Evolutionary conservation across 2,113 vertebrate species (phyloP).

Genomic region (Rhodinocichla rosea): DNA sequence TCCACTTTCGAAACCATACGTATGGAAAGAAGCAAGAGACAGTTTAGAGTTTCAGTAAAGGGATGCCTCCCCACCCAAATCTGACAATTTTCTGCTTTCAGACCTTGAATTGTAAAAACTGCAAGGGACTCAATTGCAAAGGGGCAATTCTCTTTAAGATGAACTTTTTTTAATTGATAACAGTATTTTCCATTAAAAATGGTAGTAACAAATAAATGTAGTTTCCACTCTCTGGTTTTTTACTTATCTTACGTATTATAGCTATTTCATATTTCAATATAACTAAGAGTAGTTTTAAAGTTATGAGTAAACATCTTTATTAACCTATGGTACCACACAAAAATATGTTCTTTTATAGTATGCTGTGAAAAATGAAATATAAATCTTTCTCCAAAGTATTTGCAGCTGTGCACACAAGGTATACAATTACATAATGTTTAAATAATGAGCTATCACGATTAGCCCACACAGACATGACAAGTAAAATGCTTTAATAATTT

Average conservation of each 20-base stretch:
- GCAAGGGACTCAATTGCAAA: not conserved
- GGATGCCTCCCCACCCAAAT: not conserved
- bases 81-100: not conserved
- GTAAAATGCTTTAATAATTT: constrained; percentile 73
- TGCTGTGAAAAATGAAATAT: constrained; percentile 52
- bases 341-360: constrained; percentile 47
- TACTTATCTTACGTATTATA: not conserved
- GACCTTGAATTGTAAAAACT: not conserved
- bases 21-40: not conserved
- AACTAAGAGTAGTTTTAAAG: not conserved
- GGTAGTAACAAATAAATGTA: not conserved
- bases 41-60: not conserved
- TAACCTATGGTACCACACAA: not conserved
- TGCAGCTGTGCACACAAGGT: constrained; percentile 74
- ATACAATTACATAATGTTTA: constrained; percentile 75
- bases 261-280: not conserved
- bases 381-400: constrained; percentile 70
- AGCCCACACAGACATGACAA: constrained; percentile 76
- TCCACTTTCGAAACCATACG: not conserved
- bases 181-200: not conserved
- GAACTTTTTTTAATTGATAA: not conserved
- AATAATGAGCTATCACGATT: constrained; percentile 75
- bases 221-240: not conserved
- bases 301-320: constrained; percentile 16
- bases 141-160: not conserved